Evolutionary conservation across 2,797 vertebrate species (phyloP).

Genomic region (Liparis tanakae): DNA sequence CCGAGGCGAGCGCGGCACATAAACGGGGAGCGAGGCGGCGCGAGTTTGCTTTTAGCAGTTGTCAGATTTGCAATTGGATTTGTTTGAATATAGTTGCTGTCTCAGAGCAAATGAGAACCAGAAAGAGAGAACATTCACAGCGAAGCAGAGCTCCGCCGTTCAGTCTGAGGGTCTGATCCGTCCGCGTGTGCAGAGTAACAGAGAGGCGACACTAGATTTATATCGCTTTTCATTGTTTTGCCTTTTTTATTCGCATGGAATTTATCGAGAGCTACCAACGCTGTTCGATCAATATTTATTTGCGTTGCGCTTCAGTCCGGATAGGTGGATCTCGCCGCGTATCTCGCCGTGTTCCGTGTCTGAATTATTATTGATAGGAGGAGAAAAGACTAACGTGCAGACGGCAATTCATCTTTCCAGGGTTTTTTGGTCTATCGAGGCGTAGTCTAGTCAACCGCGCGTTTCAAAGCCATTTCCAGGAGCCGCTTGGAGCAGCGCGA

Average conservation of each 20-base stretch:
- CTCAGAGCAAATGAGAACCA: slow-evolving; percentile 89
- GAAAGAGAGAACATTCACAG: slow-evolving; percentile 79
- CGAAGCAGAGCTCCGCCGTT: slow-evolving; percentile 68
- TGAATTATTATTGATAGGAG: slow-evolving; percentile 72
- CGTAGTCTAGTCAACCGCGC: slow-evolving; percentile 84
- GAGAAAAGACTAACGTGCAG: slow-evolving; percentile 59
- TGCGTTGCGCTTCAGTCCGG: slow-evolving; percentile 70
- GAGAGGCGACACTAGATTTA: slow-evolving; percentile 66
- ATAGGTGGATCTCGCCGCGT: slow-evolving; percentile 70
- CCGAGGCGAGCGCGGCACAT: slow-evolving; percentile 87
- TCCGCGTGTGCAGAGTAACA: slow-evolving; percentile 61
- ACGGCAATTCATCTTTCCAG: slow-evolving; percentile 73
- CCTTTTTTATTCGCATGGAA: slow-evolving; percentile 78
- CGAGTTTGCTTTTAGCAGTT: slow-evolving; percentile 89
- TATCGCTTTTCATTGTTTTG: slow-evolving; percentile 74
- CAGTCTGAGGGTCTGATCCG: slow-evolving; percentile 69
- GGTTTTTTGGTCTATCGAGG: slow-evolving; percentile 69
- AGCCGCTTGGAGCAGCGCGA: slow-evolving; percentile 70
- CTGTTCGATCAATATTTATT: slow-evolving; percentile 74
- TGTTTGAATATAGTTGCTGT: slow-evolving; percentile 89
- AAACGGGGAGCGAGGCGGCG: slow-evolving; percentile 86
- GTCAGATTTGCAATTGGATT: slow-evolving; percentile 86
- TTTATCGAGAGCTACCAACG: slow-evolving; percentile 75
- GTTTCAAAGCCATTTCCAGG: slow-evolving; percentile 81
- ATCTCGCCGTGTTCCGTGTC: slow-evolving; percentile 63